These are phyloP conservation scores for Miichthys miiuy DNA, from an alignment of 2,797 vertebrate genomes.

Conservation along the genomic window DNA sequence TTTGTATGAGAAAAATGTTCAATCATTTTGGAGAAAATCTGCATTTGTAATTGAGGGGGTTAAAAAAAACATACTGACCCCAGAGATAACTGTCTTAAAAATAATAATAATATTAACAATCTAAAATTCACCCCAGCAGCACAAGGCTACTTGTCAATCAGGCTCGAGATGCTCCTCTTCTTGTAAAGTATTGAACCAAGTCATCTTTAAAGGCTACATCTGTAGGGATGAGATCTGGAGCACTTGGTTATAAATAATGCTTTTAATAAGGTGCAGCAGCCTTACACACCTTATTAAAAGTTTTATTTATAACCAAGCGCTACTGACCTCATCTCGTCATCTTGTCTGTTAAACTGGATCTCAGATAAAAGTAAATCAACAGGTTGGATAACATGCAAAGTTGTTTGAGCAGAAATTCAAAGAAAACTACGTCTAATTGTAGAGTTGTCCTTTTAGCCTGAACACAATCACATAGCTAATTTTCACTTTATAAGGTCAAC, in stretches of 20 bases:
- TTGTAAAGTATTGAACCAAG: slow-evolving; percentile 20
- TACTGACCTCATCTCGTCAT: slow-evolving; percentile 28
- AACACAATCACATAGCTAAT: background rate
- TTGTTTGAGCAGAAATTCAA: background rate
- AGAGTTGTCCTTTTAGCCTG: background rate
- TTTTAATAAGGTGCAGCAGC: slow-evolving; percentile 39
- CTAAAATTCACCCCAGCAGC: slow-evolving; percentile 8
- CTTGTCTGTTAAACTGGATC: slow-evolving; percentile 16
- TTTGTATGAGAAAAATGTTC: background rate
- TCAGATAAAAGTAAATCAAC: background rate
- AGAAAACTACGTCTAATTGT: background rate
- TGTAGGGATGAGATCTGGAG: slow-evolving; percentile 50
- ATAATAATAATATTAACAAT: background rate
- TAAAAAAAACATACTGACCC: background rate
- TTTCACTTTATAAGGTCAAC: background rate
- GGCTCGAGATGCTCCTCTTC: slow-evolving; percentile 18
- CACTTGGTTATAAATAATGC: slow-evolving; percentile 43
- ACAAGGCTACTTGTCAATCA: slow-evolving; percentile 6
- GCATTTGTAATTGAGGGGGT: too few relatives aligned
- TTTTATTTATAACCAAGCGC: slow-evolving; percentile 35
- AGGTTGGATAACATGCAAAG: background rate
- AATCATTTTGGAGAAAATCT: background rate
- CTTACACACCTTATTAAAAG: slow-evolving; percentile 47
- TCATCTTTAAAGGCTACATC: slow-evolving; percentile 32
- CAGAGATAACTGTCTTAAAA: background rate